Evolutionary conservation across 2,113 vertebrate species (phyloP).

Genomic region (Mystacornis crossleyi): DNA sequence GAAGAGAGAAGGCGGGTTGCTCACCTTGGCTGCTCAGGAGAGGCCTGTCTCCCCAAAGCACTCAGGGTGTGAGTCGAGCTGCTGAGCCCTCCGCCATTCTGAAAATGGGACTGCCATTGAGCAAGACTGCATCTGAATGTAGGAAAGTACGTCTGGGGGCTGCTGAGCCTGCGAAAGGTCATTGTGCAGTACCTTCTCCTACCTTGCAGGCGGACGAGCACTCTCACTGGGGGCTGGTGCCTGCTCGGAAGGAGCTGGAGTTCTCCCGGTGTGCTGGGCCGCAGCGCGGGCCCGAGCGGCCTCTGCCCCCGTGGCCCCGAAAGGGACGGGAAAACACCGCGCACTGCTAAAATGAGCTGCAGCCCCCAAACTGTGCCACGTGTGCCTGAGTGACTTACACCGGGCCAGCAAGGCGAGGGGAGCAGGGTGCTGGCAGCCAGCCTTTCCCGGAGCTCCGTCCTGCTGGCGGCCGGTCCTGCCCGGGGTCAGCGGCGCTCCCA

Average conservation of each 20-base stretch:
- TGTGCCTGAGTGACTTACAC: fast-evolving
- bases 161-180: neutral
- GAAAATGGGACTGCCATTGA: neutral
- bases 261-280: fast-evolving
- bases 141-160: neutral
- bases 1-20: neutral
- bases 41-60: neutral
- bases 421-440: neutral
- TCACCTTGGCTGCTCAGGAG: neutral
- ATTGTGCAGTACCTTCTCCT: neutral
- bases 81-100: neutral
- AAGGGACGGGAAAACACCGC: neutral
- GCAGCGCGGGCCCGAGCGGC: fast-evolving
- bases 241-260: neutral
- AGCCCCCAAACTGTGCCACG: neutral
- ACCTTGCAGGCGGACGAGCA: neutral
- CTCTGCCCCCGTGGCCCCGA: fast-evolving
- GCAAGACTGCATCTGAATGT: neutral
- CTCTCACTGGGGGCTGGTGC: fast-evolving
- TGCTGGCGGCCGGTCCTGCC: neutral
- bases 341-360: fast-evolving
- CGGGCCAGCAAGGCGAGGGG: fast-evolving
- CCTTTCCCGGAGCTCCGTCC: fast-evolving
- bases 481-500: fast-evolving
- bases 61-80: neutral